phyloP scores from a whole-genome alignment of 1,140 invertebrate genomes.

The Cherax destructor region DNA sequence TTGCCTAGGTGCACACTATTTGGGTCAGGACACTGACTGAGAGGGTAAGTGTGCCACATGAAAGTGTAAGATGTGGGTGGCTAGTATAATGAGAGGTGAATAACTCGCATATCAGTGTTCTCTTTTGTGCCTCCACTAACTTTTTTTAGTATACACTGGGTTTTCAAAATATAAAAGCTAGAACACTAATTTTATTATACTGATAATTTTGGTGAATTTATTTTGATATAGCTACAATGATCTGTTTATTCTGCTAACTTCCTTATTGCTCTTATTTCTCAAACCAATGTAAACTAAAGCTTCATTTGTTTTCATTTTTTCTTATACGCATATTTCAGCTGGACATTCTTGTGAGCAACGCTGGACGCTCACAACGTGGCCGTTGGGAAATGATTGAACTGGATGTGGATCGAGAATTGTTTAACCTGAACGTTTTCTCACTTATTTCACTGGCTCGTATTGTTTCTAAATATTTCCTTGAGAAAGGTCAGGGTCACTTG shows the following conservation, averaged over 20 bases:
- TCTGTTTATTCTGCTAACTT: not conserved
- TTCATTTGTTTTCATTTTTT: not conserved
- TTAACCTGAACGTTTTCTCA: constrained; percentile 89
- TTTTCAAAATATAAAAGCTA: too few relatives aligned
- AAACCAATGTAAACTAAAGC: not conserved
- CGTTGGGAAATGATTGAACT: constrained; percentile 85
- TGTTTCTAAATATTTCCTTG: constrained; percentile 76
- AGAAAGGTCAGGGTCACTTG: constrained; percentile 77
- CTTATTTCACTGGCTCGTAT: constrained; percentile 83
- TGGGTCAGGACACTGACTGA: too few relatives aligned
- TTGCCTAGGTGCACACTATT: too few relatives aligned
- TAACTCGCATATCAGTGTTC: too few relatives aligned
- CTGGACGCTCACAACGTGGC: constrained; percentile 87
- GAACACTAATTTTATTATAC: too few relatives aligned
- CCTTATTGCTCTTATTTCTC: not conserved
- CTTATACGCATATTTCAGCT: constrained; percentile 76
- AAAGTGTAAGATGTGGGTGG: too few relatives aligned
- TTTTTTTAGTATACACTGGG: too few relatives aligned
- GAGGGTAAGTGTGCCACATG: too few relatives aligned
- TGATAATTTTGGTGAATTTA: too few relatives aligned
- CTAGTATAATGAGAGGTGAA: too few relatives aligned
- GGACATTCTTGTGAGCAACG: constrained; percentile 89
- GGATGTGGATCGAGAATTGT: constrained; percentile 85
- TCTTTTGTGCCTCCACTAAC: too few relatives aligned
- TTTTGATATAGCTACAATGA: too few relatives aligned